Base-by-base conservation (phyloP, 1,140 invertebrate genomes). In the Heliconius hewitsoni region DNA sequence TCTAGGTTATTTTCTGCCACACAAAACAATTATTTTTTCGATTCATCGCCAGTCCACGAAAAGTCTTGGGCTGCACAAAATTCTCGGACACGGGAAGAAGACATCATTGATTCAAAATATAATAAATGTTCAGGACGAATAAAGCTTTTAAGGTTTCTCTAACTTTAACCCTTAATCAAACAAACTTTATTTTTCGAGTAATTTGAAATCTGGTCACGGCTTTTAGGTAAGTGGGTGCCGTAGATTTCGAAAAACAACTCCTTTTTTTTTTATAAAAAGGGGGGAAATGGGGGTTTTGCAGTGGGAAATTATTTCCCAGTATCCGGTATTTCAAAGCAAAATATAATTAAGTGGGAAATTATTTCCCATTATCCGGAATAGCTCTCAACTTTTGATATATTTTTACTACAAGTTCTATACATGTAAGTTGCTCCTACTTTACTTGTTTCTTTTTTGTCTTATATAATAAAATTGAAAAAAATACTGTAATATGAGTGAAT, bases 291-390 rank as follows among this genome's bases (percentile, higher is more conserved):
- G 71, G 80, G 77, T 86, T 87, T 87, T 83, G 50, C 81, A 78
- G 83, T 86, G 84, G 84, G 84, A 87, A 87, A 87, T 84, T 84
- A 87, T 84, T 87, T 87, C 86, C 84, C 83, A 81, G 74, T 82
- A 84, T 83, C 84, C 76, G 60, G 74, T 80, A 82, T 73, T 37
- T 16, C n/a, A 81, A 79, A 77, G 73, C 79, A 82, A 81, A 57
- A 57, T 57, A 57, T 57, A 57, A 57, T 57, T 57, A 57, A 82
- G 78, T 85, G 80, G 78, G 79, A 84, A 82, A 84, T 78, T 83
- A 82, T 77, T 82, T 84, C 74, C 79, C 80, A 75, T 81, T 52
- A 76, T 82, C 81, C 77, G 74, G 55, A 57, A 57, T 57, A 57
- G 55, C 55, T 57, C 55, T 57, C 19, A 57, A 57, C 55, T 57